Conservation (phyloP, 2,888 invertebrate genomes). For the Nebria brevicollis region DNA sequence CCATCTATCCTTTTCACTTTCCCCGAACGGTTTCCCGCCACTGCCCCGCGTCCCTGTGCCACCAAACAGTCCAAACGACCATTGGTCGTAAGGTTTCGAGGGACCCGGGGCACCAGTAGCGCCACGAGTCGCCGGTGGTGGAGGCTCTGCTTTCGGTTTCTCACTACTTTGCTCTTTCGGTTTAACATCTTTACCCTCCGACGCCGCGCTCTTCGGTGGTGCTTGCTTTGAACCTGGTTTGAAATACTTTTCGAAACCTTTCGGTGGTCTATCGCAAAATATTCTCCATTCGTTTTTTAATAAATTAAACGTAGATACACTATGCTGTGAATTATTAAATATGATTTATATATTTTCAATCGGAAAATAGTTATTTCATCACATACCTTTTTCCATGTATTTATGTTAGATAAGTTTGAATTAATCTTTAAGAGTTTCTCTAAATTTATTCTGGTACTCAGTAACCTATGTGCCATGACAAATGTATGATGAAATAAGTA, state of each 20-base stretch:
- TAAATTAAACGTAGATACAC: constrained; percentile 67
- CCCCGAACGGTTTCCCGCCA: constrained; percentile 72
- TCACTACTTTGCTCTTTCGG: constrained; percentile 54
- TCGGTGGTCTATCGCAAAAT: constrained; percentile 84
- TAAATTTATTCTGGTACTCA: constrained; percentile 68
- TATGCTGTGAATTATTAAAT: constrained; percentile 61
- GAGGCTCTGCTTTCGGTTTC: constrained; percentile 61
- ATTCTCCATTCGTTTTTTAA: constrained; percentile 71
- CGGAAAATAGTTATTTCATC: constrained; percentile 48
- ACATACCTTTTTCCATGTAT: constrained; percentile 55
- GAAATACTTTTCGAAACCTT: constrained; percentile 95
- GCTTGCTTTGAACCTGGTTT: constrained; percentile 69
- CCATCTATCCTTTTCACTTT: constrained; percentile 81
- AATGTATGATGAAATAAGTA: constrained; percentile 16
- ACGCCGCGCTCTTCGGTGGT: constrained; percentile 52
- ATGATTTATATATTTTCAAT: constrained; percentile 49
- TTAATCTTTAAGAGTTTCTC: constrained; percentile 63
- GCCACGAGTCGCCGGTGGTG: constrained; percentile 54
- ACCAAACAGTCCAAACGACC: constrained; percentile 66
- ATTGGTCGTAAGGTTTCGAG: constrained; percentile 62
- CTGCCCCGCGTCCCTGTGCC: constrained; percentile 66
- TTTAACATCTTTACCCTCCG: constrained; percentile 52
- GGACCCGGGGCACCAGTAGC: constrained; percentile 52
- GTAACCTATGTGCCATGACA: constrained; percentile 72
- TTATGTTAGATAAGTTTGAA: constrained; percentile 57